Evolutionary conservation across 2,797 vertebrate species (phyloP).

Genomic region (Coilia nasus): DNA sequence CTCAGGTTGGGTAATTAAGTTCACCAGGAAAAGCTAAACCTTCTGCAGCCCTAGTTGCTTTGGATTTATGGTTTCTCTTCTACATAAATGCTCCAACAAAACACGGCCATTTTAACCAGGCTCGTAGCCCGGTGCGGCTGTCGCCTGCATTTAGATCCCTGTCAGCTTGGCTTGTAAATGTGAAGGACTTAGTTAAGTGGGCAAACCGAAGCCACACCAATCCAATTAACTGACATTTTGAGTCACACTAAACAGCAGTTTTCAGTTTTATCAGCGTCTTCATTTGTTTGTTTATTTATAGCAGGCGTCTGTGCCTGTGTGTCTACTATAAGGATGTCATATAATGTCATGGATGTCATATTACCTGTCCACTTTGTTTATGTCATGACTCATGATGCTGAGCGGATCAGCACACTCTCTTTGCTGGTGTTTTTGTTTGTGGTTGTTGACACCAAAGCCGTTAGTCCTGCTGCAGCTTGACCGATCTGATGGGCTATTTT

Average conservation of each 20-base stretch:
- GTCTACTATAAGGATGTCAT: neutral
- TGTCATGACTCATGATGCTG: neutral
- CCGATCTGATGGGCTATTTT: neutral
- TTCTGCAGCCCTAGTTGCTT: constrained; percentile 13
- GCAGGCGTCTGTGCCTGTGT: neutral
- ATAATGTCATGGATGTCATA: neutral
- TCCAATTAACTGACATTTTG: neutral
- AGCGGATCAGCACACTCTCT: neutral
- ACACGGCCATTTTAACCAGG: neutral
- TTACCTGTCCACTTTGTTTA: neutral
- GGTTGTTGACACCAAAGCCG: neutral
- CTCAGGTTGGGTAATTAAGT: constrained; percentile 33
- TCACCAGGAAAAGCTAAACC: constrained; percentile 28
- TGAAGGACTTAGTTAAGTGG: neutral
- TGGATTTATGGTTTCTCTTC: neutral
- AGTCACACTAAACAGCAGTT: neutral
- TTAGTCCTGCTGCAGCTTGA: neutral
- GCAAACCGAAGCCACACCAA: neutral
- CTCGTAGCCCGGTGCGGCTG: neutral
- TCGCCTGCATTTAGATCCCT: neutral
- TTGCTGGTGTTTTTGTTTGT: constrained; percentile 7
- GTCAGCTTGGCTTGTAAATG: neutral
- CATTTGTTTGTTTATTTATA: neutral
- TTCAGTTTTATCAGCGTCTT: neutral
- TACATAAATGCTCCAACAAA: constrained; percentile 20